Percentiles rank a stretch among this genome's conserved stretches.
phyloP scores from a whole-genome alignment of 2,888 invertebrate species.

The Stenurella melanura region DNA sequence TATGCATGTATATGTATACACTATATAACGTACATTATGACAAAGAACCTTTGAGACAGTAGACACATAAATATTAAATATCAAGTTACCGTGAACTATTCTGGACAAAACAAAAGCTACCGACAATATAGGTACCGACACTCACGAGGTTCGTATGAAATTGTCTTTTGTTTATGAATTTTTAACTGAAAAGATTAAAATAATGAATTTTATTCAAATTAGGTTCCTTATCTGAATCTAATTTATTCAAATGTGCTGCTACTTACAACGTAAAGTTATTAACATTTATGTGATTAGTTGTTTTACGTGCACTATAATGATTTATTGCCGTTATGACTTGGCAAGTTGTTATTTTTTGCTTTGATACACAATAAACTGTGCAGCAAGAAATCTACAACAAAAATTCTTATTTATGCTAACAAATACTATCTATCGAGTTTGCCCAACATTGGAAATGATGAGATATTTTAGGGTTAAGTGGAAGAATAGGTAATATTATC shows the following conservation, averaged over 20 bases:
- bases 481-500: too few relatives aligned
- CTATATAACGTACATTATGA: constrained; percentile 32
- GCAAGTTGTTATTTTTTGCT: too few relatives aligned
- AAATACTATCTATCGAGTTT: too few relatives aligned
- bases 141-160: constrained; percentile 32
- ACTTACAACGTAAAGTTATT: constrained; percentile 11
- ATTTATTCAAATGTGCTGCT: constrained; percentile 1
- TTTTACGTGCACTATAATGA: background rate
- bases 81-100: constrained; percentile 44
- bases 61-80: constrained; percentile 50
- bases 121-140: constrained; percentile 42
- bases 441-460: too few relatives aligned
- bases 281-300: background rate
- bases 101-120: constrained; percentile 47
- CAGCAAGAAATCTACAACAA: too few relatives aligned
- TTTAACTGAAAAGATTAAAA: constrained; percentile 14
- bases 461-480: too few relatives aligned
- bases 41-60: constrained; percentile 45
- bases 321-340: background rate
- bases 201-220: constrained; percentile 32
- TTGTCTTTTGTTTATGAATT: constrained; percentile 36
- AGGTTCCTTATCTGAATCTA: background rate
- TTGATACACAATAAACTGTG: too few relatives aligned
- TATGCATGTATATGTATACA: constrained; percentile 30
- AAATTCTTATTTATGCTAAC: too few relatives aligned